Evolutionary conservation across 2,113 vertebrate species (phyloP).

Genomic region (Vidua chalybeata): DNA sequence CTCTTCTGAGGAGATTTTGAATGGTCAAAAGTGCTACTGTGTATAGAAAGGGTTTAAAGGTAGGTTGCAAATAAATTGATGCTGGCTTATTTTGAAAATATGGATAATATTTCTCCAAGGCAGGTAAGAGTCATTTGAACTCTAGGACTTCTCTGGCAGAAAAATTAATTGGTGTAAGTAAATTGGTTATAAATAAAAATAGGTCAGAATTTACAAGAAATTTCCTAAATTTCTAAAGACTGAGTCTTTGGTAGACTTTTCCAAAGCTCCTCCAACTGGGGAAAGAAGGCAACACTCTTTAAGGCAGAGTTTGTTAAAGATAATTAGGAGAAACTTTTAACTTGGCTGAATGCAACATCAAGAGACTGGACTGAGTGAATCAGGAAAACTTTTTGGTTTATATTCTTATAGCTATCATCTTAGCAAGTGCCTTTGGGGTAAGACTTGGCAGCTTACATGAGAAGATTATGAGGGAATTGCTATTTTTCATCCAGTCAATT

Average conservation of each 20-base stretch:
- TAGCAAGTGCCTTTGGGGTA: neutral
- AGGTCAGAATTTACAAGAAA: neutral
- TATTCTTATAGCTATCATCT: neutral
- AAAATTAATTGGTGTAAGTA: neutral
- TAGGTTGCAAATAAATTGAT: neutral
- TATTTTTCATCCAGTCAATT: conserved; percentile 1
- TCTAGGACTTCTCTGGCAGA: neutral
- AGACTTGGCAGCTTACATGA: neutral
- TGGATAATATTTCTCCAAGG: neutral
- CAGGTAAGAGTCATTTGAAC: neutral
- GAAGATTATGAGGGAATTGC: conserved; percentile 25
- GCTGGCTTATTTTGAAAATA: neutral
- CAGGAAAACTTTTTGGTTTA: neutral
- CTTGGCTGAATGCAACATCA: neutral
- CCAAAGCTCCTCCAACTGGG: neutral
- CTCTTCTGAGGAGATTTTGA: neutral
- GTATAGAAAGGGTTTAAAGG: neutral
- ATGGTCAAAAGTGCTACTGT: neutral
- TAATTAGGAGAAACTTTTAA: neutral
- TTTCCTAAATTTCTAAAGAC: neutral
- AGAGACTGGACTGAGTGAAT: neutral
- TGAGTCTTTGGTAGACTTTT: neutral
- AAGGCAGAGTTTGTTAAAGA: neutral
- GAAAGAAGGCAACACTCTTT: neutral
- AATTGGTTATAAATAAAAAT: neutral